Conservation (phyloP, 2,888 invertebrate species). For the Linnaemya vulpina region DNA sequence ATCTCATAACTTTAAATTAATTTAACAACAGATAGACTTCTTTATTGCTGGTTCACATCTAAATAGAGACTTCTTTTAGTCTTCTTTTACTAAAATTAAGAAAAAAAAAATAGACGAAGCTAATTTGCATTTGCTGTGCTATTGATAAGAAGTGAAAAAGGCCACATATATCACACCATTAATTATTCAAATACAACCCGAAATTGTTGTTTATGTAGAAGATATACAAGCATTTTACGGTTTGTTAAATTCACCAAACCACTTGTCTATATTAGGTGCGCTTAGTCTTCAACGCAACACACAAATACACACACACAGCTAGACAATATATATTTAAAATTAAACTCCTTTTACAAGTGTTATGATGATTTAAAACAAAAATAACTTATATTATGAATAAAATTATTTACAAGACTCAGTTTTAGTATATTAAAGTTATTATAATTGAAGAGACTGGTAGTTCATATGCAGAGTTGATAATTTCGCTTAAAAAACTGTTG, state of each 20-base stretch:
- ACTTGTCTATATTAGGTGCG: not conserved
- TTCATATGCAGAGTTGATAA: too few relatives aligned
- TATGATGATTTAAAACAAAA: too few relatives aligned
- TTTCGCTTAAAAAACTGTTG: too few relatives aligned
- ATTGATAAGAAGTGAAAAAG: constrained; percentile 38
- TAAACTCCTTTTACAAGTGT: too few relatives aligned
- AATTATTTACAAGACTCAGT: too few relatives aligned
- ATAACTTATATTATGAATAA: too few relatives aligned
- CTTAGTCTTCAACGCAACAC: too few relatives aligned
- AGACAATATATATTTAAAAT: too few relatives aligned
- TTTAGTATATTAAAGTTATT: too few relatives aligned
- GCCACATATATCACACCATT: constrained; percentile 50
- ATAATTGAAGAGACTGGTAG: too few relatives aligned
- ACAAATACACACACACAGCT: not conserved
- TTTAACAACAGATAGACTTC: constrained; percentile 24
- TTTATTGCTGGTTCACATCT: constrained; percentile 25
- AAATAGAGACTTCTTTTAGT: not conserved
- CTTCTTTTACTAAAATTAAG: too few relatives aligned
- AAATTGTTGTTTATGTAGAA: constrained; percentile 25
- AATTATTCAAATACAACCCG: constrained; percentile 21
- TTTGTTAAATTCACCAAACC: not conserved
- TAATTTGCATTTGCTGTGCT: constrained; percentile 55
- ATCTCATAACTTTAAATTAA: constrained; percentile 13
- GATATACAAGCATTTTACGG: constrained; percentile 18
- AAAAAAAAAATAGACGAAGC: constrained; percentile 5